These are phyloP conservation scores for Bovichtus variegatus DNA, from an alignment of 2,797 vertebrate species.

Conservation along the genomic window DNA sequence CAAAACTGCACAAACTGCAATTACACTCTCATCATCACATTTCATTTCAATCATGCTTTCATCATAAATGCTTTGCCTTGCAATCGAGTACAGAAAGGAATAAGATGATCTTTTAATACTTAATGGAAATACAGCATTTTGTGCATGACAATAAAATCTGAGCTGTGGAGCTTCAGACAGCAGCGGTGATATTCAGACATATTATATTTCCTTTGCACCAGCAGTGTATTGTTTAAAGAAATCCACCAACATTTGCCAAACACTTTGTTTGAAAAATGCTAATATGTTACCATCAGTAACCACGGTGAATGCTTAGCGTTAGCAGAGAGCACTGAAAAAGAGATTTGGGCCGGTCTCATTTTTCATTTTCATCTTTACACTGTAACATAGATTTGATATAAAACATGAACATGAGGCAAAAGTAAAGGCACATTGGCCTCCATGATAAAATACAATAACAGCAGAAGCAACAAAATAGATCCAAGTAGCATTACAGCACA, in stretches of 20 bases:
- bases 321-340: background rate
- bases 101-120: constrained; percentile 27
- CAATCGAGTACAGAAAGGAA: constrained; percentile 2
- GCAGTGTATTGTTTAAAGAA: background rate
- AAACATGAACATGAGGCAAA: constrained; percentile 1
- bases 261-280: background rate
- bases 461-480: constrained; percentile 3
- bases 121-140: constrained; percentile 28
- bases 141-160: constrained; percentile 24
- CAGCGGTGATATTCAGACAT: constrained; percentile 19
- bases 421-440: constrained; percentile 20
- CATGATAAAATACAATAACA: background rate
- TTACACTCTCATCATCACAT: constrained; percentile 17
- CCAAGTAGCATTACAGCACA: background rate
- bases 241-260: background rate
- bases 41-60: constrained; percentile 1
- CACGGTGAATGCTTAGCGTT: background rate
- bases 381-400: background rate
- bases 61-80: constrained; percentile 1
- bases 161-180: constrained; percentile 9
- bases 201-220: constrained; percentile 17
- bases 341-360: background rate
- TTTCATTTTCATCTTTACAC: too few relatives aligned
- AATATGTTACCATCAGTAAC: background rate
- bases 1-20: constrained; percentile 24